Conservation (phyloP, 2,888 invertebrate species). For the Anagyrus pseudococci region DNA sequence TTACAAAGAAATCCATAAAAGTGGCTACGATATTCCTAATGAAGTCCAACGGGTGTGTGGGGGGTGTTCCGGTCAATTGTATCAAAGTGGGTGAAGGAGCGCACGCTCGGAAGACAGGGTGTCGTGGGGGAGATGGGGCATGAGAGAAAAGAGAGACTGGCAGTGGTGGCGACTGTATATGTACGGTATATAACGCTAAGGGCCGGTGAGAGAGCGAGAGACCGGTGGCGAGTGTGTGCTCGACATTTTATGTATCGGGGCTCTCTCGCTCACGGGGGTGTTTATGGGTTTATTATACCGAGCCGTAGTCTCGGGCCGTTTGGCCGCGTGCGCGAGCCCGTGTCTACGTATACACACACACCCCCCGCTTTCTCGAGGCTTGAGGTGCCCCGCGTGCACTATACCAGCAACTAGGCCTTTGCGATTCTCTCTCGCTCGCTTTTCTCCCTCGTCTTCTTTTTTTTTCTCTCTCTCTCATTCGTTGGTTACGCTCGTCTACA, state of each 20-base stretch:
- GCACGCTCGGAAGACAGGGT: too few relatives aligned
- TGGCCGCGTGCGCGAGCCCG: constrained; percentile 32
- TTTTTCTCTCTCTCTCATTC: constrained; percentile 6
- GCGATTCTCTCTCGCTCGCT: constrained; percentile 16
- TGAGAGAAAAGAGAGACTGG: too few relatives aligned
- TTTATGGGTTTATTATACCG: constrained; percentile 63
- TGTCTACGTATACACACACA: constrained; percentile 41
- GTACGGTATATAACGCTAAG: too few relatives aligned
- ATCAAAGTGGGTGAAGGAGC: constrained; percentile 12
- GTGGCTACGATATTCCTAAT: constrained; percentile 31
- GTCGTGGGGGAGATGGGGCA: too few relatives aligned
- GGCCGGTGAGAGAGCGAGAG: too few relatives aligned
- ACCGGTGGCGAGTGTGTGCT: constrained; percentile 37
- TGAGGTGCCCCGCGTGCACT: too few relatives aligned
- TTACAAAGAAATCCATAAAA: constrained; percentile 31
- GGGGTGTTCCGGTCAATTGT: constrained; percentile 30
- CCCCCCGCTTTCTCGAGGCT: too few relatives aligned
- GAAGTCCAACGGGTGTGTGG: too few relatives aligned
- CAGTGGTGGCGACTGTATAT: too few relatives aligned
- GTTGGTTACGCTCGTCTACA: constrained; percentile 44
- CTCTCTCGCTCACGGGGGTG: constrained; percentile 49
- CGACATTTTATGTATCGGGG: constrained; percentile 48
- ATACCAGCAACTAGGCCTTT: too few relatives aligned
- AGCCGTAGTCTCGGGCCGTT: constrained; percentile 44
- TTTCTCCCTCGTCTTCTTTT: constrained; percentile 13